Base-by-base conservation (phyloP, 2,113 vertebrate genomes). In the Pterocles burchelli region DNA sequence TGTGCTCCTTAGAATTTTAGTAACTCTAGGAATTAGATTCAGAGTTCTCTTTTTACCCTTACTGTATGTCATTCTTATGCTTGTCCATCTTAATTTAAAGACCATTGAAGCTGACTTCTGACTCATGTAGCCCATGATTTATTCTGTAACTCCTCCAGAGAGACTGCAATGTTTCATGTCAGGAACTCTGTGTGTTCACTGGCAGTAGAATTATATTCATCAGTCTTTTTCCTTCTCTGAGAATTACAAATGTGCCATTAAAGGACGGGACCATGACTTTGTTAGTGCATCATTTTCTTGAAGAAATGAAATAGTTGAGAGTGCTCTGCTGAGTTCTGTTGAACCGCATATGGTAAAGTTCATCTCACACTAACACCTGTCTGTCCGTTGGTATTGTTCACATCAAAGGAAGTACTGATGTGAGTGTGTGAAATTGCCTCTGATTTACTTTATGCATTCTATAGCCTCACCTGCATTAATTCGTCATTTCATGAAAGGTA, bases 231-330 rank as follows among this genome's bases (percentile, higher is more conserved):
- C 38, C 63, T 93, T 78, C 73, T 58, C 49, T 52, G 87, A 75
- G 83, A 90, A 74, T 92, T 95, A 89, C 54, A 75, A 86, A 84
- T 84, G 48, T 90, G 63, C 83, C 75, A 75, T 95, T 91, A 95
- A 93, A 80, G 57, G 48, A 95, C 57, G 68, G 28, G 68, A 51
- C 82, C 72, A 65, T 86, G 90, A 92, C 68, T 94, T 95, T 77
- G 82, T 90, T 90, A 96, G 88, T 77, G 57, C 88, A 91, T 94
- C 72, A 94, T 96, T 97, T 96, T 79, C 93, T 90, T 91, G 68
- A 95, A 94, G 86, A 96, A 96, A 94, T 93, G 31, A 91, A 96
- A 92, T 88, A 95, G 94, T 67, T 80, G 75, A 80, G 75, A 92
- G 59, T 84, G 85, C 34, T 88, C 57, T 92, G 75, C 79, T 92